Conservation (phyloP, 1,140 invertebrate species). For the Zaprionus kolodkinae region DNA sequence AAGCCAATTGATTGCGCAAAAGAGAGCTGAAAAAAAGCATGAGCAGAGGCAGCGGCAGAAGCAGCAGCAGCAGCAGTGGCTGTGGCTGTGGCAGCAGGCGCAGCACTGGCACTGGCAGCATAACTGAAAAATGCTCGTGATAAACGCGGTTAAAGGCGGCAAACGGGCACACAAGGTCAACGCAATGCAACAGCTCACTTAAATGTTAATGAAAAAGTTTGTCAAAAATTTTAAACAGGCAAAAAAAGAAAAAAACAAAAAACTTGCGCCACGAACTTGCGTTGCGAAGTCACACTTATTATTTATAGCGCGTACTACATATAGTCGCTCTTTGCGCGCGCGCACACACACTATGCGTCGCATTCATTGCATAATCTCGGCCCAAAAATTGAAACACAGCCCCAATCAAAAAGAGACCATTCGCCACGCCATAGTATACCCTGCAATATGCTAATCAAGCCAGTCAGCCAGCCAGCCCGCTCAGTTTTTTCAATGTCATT, state of each 20-base stretch:
- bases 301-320: slow-evolving; percentile 50
- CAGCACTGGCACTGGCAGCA: not conserved
- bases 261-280: slow-evolving; percentile 61
- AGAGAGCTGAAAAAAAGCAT: slow-evolving; percentile 21
- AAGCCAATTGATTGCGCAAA: slow-evolving; percentile 53
- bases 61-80: not conserved
- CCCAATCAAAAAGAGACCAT: slow-evolving; percentile 10
- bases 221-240: slow-evolving; percentile 37
- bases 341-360: slow-evolving; percentile 1
- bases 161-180: slow-evolving; percentile 55
- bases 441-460: slow-evolving; percentile 36
- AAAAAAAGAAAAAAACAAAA: slow-evolving; percentile 46
- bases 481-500: slow-evolving; percentile 40
- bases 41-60: slow-evolving; percentile 5
- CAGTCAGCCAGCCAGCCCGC: not conserved
- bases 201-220: slow-evolving; percentile 36
- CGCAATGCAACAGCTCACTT: slow-evolving; percentile 37
- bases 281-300: slow-evolving; percentile 45
- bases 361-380: slow-evolving; percentile 7
- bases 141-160: slow-evolving; percentile 21
- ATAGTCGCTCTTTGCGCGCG: slow-evolving; percentile 4
- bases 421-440: not conserved
- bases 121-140: slow-evolving; percentile 27
- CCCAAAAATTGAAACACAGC: slow-evolving; percentile 2
- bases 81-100: not conserved